phyloP scores from a whole-genome alignment of 2,797 vertebrate species.

The Tokudaia tokunoshimensis region DNA sequence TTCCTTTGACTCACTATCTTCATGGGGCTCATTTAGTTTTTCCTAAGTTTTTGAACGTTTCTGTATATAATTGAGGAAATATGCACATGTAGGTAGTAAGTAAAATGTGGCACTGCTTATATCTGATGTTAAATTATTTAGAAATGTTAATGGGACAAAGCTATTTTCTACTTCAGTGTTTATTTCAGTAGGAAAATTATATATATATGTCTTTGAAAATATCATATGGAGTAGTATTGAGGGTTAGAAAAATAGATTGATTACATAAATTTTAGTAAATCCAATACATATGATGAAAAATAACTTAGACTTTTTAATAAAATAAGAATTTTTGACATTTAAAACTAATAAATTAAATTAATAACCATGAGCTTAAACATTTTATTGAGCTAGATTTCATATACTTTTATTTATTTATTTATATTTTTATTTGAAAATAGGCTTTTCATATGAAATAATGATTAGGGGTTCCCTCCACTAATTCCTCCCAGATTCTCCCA shows the following conservation, averaged over 20 bases:
- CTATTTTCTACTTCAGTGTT: not conserved
- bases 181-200: not conserved
- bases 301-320: conserved; percentile 1
- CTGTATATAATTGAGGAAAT: not conserved
- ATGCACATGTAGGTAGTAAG: not conserved
- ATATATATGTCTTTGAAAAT: not conserved
- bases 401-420: not conserved
- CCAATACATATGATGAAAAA: not conserved
- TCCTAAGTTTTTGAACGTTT: not conserved
- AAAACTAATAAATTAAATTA: not conserved
- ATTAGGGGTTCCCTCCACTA: not conserved
- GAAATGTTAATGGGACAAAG: not conserved
- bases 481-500: not conserved
- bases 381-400: not conserved
- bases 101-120: not conserved
- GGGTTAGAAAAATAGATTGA: not conserved
- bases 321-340: not conserved
- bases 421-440: not conserved
- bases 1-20: not conserved
- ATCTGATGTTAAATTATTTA: not conserved
- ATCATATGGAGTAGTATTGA: not conserved
- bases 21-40: not conserved
- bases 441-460: not conserved
- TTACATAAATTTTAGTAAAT: conserved; percentile 1
- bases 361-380: not conserved